These are phyloP conservation scores for Turdus rufiventris DNA, from an alignment of 2,113 vertebrate genomes.

Conservation along the genomic window DNA sequence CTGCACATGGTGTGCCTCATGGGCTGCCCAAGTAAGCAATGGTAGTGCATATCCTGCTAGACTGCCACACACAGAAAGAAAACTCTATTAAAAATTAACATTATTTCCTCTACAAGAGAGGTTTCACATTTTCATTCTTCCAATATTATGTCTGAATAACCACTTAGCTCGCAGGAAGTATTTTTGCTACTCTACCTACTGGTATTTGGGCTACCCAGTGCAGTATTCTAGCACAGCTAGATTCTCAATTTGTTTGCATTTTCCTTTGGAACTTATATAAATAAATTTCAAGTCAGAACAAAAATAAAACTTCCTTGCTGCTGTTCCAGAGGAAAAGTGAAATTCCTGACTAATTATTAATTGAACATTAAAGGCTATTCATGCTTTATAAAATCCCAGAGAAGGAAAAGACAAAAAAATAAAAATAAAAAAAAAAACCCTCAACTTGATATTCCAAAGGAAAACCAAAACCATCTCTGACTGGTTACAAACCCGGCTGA, in stretches of 20 bases:
- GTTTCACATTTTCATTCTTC: background rate
- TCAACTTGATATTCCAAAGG: background rate
- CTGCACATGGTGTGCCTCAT: background rate
- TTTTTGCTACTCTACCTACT: background rate
- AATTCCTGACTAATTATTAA: background rate
- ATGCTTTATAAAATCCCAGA: background rate
- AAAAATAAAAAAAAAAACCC: fast-evolving
- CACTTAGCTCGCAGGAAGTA: fast-evolving
- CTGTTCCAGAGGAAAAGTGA: fast-evolving
- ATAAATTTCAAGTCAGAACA: background rate
- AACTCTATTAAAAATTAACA: background rate
- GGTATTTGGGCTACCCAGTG: background rate
- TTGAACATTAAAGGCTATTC: background rate
- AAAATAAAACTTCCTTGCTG: background rate
- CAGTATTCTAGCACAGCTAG: background rate
- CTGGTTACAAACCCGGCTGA: background rate
- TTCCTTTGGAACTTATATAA: background rate
- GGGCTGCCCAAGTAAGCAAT: background rate
- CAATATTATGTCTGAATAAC: background rate
- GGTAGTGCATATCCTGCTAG: background rate
- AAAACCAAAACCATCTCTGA: background rate
- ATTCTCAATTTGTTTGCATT: background rate
- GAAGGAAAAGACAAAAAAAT: background rate
- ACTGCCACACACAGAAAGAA: background rate
- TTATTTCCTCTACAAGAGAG: background rate